A percentile compares a stretch with the other conserved stretches of the same genome.
Conservation (phyloP, 2,113 vertebrate genomes). For the Calidris pygmaea region DNA sequence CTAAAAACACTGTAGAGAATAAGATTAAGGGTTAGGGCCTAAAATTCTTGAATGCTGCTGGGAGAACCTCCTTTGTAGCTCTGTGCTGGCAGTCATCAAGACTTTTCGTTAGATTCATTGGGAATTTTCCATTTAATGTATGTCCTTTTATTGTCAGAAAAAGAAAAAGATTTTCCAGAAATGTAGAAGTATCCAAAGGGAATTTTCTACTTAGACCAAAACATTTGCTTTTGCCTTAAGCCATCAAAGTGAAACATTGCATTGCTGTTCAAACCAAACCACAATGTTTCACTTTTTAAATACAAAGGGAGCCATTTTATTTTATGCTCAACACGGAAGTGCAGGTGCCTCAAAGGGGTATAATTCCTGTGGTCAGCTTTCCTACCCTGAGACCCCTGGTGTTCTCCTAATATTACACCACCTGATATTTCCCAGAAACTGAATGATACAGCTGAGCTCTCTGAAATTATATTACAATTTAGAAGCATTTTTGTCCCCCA, state of each 20-base stretch:
- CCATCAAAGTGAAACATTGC: conserved; percentile 23
- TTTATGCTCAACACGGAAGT: not conserved
- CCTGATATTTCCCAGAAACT: not conserved
- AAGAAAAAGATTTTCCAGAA: not conserved
- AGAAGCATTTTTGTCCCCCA: not conserved
- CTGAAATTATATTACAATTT: not conserved
- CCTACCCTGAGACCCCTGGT: not conserved
- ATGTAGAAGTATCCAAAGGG: not conserved
- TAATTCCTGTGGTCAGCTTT: not conserved
- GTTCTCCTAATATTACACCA: not conserved
- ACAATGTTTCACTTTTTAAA: not conserved
- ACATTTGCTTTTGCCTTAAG: not conserved
- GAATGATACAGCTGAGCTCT: not conserved
- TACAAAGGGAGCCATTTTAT: not conserved
- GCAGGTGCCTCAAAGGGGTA: not conserved
- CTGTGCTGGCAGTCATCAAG: not conserved
- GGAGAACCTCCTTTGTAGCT: not conserved
- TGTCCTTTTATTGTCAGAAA: not conserved
- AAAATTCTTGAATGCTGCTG: not conserved
- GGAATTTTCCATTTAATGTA: conserved; percentile 21
- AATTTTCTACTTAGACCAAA: conserved; percentile 16
- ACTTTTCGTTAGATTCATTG: not conserved
- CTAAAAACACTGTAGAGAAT: not conserved
- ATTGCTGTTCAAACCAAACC: not conserved
- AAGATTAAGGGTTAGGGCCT: not conserved